These are phyloP conservation scores for Leucopsar rothschildi DNA, from an alignment of 2,113 vertebrate genomes.

Conservation along the genomic window DNA sequence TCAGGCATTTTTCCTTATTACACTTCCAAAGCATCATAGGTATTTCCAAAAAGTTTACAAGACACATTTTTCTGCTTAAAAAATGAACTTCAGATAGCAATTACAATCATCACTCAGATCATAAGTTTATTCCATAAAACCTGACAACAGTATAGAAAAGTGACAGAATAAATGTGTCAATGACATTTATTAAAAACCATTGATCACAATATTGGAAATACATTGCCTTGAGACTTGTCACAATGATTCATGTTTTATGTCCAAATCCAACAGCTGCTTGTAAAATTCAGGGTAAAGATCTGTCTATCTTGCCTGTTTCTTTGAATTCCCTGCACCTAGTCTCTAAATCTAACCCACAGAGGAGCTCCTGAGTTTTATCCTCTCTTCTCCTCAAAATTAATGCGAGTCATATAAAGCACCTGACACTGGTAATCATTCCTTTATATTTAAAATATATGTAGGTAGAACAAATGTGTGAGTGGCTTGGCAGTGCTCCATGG, in stretches of 20 bases:
- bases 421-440: background rate
- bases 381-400: conserved; percentile 5
- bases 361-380: background rate
- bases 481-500: background rate
- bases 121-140: background rate
- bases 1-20: background rate
- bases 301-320: background rate
- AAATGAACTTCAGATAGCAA: background rate
- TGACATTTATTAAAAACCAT: background rate
- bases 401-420: background rate
- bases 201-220: background rate
- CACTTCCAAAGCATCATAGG: background rate
- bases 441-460: conserved; percentile 42
- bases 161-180: background rate
- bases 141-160: background rate
- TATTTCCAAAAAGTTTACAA: background rate
- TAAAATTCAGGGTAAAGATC: background rate
- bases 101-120: conserved; percentile 14
- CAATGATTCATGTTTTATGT: background rate
- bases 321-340: background rate
- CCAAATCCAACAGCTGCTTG: background rate
- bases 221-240: background rate
- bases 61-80: background rate
- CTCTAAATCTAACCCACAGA: background rate
- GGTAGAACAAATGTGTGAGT: conserved; percentile 3